These are phyloP conservation scores for Pygoscelis adeliae DNA, from an alignment of 2,113 vertebrate genomes.

Conservation along the genomic window DNA sequence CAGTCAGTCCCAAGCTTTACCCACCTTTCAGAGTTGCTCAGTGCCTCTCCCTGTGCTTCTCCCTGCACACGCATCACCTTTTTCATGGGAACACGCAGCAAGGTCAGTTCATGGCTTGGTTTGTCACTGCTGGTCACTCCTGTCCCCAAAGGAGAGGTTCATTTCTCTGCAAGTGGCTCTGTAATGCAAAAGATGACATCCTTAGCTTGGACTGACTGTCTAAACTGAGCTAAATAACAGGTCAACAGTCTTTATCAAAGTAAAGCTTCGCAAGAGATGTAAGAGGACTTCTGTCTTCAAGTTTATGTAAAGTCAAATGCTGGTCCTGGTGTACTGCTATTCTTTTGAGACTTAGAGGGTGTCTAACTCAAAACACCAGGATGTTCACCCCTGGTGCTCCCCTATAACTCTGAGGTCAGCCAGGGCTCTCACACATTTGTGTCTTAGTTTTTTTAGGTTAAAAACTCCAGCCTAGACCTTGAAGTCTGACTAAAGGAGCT, in stretches of 20 bases:
- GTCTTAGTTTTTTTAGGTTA: background rate
- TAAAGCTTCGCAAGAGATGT: background rate
- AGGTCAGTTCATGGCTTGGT: background rate
- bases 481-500: background rate
- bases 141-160: background rate
- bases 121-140: background rate
- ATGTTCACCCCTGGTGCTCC: background rate
- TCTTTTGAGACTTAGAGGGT: background rate
- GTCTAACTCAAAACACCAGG: background rate
- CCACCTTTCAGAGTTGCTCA: background rate
- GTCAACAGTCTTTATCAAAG: background rate
- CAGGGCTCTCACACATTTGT: background rate
- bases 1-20: background rate
- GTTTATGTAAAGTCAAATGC: background rate
- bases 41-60: background rate
- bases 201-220: background rate
- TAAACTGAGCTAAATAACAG: background rate
- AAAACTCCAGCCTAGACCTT: background rate
- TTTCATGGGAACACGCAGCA: background rate
- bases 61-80: background rate
- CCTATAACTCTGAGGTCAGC: background rate
- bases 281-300: rapidly evolving
- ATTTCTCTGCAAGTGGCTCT: background rate
- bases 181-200: background rate
- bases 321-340: background rate